Percentiles rank a stretch among this genome's conserved stretches.
These are phyloP conservation scores for Silvanus unidentatus DNA, from an alignment of 2,888 invertebrate genomes.

Conservation along the genomic window DNA sequence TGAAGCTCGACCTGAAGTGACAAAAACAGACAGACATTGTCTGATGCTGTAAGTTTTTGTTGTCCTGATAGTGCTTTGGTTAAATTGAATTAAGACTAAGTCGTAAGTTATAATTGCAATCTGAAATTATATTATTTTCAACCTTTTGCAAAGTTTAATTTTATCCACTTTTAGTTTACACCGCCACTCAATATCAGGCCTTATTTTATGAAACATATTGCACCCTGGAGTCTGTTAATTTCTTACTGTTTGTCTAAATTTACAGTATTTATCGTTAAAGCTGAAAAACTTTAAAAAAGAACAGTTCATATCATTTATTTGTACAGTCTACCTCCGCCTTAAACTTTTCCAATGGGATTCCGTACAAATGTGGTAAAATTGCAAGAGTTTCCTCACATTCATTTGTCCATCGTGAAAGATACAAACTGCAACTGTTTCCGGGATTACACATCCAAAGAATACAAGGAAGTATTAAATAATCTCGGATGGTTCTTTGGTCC, in stretches of 20 bases:
- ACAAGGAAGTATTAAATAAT: slow-evolving; percentile 57
- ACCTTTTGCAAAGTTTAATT: no score
- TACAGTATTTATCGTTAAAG: slow-evolving; percentile 22
- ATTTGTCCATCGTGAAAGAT: slow-evolving; percentile 33
- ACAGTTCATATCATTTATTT: slow-evolving; percentile 12
- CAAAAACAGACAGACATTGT: no score
- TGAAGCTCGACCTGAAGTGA: no score
- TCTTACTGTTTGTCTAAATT: slow-evolving; percentile 22
- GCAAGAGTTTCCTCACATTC: slow-evolving; percentile 39
- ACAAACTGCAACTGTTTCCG: slow-evolving; percentile 50
- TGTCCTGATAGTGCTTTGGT: slow-evolving; percentile 17
- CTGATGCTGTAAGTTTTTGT: no score
- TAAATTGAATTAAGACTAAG: slow-evolving; percentile 29
- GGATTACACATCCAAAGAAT: slow-evolving; percentile 57
- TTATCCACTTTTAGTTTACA: neutral
- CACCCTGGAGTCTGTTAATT: slow-evolving; percentile 30
- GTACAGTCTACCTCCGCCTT: slow-evolving; percentile 63
- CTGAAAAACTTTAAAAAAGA: neutral
- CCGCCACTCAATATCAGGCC: slow-evolving; percentile 31
- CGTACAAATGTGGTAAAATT: slow-evolving; percentile 49
- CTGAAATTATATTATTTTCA: slow-evolving; percentile 16
- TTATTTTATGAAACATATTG: slow-evolving; percentile 29
- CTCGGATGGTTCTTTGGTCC: slow-evolving; percentile 40
- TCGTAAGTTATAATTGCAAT: slow-evolving; percentile 32
- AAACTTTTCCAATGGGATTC: slow-evolving; percentile 57